Percentiles rank a stretch among this genome's conserved stretches.
Evolutionary conservation across 2,113 vertebrate species (phyloP).

Genomic region (Elgaria multicarinata): DNA sequence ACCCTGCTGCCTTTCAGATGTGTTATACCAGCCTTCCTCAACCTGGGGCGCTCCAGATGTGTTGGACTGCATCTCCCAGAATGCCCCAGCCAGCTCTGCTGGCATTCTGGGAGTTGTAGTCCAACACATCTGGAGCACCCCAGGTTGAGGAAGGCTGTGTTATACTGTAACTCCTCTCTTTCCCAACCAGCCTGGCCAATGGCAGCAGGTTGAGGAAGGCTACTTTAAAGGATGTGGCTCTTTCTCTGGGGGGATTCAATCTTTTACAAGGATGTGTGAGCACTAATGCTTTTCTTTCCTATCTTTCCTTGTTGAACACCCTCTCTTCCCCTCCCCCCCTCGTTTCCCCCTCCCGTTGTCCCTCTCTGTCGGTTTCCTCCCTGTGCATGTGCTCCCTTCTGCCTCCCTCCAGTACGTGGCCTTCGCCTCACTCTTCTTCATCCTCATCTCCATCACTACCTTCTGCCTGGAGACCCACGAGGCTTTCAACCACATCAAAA

Average conservation of each 20-base stretch:
- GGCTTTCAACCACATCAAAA: slow-evolving; percentile 92
- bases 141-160: too few species aligned
- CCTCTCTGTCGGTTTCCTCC: not conserved
- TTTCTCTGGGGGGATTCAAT: not conserved
- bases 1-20: not conserved
- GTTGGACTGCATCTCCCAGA: too few species aligned
- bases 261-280: slow-evolving; percentile 49
- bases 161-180: not conserved
- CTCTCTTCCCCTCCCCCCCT: not conserved
- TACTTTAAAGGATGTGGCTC: not conserved
- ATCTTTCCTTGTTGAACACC: slow-evolving; percentile 30
- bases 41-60: too few species aligned
- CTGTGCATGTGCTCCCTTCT: not conserved
- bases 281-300: slow-evolving; percentile 60
- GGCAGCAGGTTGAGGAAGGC: not conserved
- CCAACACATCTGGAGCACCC: too few species aligned
- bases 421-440: slow-evolving; percentile 90
- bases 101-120: too few species aligned
- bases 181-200: not conserved
- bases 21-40: too few species aligned
- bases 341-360: not conserved
- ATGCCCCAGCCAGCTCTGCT: too few species aligned
- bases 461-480: slow-evolving; percentile 99
- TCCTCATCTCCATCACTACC: slow-evolving; percentile 98
- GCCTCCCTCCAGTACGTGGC: slow-evolving; percentile 86